Percentiles rank a stretch among this genome's conserved stretches.
Conservation (phyloP, 2,888 invertebrate genomes). For the Fissipunctia ypsillon region DNA sequence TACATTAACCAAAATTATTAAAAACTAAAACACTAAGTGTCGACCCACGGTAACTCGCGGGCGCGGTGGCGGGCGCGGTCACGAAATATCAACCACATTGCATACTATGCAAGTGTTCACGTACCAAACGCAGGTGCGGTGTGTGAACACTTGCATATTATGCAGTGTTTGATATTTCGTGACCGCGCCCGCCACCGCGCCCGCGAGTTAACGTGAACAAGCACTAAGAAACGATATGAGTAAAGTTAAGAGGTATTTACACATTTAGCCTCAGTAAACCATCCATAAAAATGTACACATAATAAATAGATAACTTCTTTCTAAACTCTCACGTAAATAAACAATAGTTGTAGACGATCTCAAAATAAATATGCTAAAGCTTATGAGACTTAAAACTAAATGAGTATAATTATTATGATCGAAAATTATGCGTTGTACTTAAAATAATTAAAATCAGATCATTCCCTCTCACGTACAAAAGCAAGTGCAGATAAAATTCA, state of each 20-base stretch:
- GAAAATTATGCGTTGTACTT: conserved; percentile 84
- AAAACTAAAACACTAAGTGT: conserved; percentile 70
- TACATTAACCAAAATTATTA: conserved; percentile 63
- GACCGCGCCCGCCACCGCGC: no score
- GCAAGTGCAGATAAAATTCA: conserved; percentile 64
- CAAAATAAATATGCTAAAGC: conserved; percentile 87
- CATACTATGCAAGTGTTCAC: no score
- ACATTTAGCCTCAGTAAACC: conserved; percentile 86
- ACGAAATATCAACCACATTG: no score
- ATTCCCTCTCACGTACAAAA: conserved; percentile 65
- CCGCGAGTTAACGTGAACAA: no score
- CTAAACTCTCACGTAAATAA: conserved; percentile 77
- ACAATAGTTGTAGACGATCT: conserved; percentile 68
- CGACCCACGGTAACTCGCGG: no score
- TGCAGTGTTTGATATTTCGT: no score
- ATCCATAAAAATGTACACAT: conserved; percentile 81
- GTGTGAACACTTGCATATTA: no score
- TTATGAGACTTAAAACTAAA: conserved; percentile 83
- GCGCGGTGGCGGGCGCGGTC: no score
- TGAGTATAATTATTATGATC: conserved; percentile 89
- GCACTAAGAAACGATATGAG: conserved; percentile 72
- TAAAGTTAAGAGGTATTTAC: conserved; percentile 87
- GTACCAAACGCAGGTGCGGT: no score
- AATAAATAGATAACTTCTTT: conserved; percentile 85
- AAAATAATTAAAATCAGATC: conserved; percentile 74